Conservation (phyloP, 2,113 vertebrate genomes). For the Leucopternis melanops region DNA sequence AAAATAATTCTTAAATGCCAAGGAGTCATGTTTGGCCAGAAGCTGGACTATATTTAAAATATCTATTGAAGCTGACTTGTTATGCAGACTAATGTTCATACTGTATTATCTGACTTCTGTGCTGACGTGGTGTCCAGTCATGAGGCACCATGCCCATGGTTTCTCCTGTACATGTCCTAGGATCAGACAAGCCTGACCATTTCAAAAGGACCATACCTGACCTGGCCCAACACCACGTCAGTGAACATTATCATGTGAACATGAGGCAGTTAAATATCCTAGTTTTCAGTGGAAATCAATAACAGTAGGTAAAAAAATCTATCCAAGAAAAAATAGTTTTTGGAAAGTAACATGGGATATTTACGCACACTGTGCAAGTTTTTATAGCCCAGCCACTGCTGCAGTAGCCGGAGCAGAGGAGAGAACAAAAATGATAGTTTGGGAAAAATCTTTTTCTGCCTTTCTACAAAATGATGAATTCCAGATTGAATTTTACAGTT, state of each 20-base stretch:
- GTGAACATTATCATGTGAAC: background rate
- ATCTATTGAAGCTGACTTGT: background rate
- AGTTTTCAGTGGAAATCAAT: background rate
- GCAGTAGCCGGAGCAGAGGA: background rate
- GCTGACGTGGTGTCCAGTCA: background rate
- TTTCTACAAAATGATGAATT: background rate
- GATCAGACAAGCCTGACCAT: background rate
- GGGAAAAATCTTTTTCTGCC: background rate
- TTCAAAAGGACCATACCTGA: background rate
- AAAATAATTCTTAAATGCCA: background rate
- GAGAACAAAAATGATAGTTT: background rate
- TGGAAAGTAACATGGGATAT: background rate
- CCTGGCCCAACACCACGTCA: background rate
- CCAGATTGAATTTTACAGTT: background rate
- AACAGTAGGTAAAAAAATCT: background rate
- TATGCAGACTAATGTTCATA: background rate
- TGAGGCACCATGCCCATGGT: background rate
- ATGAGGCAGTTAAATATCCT: background rate
- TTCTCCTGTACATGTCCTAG: background rate
- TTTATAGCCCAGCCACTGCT: background rate
- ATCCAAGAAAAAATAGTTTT: background rate
- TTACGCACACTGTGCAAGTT: background rate
- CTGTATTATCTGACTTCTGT: background rate
- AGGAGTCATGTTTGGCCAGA: background rate
- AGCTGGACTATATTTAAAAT: background rate